Conservation (phyloP, 2,888 invertebrate species). For the Labia minor region DNA sequence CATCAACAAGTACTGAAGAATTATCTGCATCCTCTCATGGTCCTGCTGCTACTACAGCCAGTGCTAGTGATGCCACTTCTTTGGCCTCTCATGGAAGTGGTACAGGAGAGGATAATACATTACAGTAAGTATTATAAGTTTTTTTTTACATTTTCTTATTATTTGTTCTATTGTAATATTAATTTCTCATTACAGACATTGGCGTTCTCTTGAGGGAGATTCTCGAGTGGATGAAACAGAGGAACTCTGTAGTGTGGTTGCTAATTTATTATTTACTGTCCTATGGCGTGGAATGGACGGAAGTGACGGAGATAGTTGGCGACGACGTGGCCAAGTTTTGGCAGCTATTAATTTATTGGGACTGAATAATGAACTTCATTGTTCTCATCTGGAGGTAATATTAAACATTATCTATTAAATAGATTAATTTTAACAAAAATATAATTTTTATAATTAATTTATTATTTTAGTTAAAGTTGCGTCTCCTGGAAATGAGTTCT, state of each 20-base stretch:
- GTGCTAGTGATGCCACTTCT: background rate
- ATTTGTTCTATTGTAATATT: background rate
- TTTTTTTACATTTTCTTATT: background rate
- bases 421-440: background rate
- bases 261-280: slow-evolving; percentile 45
- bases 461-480: slow-evolving; percentile 39
- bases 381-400: slow-evolving; percentile 37
- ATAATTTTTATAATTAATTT: background rate
- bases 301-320: slow-evolving; percentile 44
- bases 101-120: background rate
- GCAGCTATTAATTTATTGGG: slow-evolving; percentile 47
- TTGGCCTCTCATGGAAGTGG: background rate
- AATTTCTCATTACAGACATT: slow-evolving; percentile 28
- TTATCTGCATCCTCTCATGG: slow-evolving; percentile 13
- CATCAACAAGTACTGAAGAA: background rate
- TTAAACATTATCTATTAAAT: background rate
- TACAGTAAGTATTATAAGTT: background rate
- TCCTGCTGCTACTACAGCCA: background rate
- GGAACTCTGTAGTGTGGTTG: slow-evolving; percentile 46
- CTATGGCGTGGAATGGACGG: slow-evolving; percentile 51
- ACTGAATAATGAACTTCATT: slow-evolving; percentile 44
- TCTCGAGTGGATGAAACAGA: slow-evolving; percentile 39
- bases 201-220: slow-evolving; percentile 31
- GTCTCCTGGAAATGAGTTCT: slow-evolving; percentile 48
- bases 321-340: slow-evolving; percentile 48